A percentile compares a stretch with the other conserved stretches of the same genome.
Conservation (phyloP, 2,888 invertebrate genomes). For the Idaea straminata region DNA sequence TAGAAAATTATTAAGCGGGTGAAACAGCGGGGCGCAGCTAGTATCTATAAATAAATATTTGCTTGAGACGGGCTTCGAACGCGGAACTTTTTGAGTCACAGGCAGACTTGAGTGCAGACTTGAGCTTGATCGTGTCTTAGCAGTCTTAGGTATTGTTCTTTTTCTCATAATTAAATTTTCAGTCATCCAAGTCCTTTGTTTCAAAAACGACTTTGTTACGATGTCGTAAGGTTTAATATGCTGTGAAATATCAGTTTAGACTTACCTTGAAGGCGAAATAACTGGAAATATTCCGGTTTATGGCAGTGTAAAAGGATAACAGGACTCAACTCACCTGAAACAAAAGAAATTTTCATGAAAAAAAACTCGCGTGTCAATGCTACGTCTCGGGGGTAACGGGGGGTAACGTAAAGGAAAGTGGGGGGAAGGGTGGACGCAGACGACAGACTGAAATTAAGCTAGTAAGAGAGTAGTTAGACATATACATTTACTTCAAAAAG, state of each 20-base stretch:
- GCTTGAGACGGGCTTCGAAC: no score
- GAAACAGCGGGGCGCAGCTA: no score
- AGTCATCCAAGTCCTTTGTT: slow-evolving; percentile 2
- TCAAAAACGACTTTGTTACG: slow-evolving; percentile 7
- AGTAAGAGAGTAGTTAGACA: no score
- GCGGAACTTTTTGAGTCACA: neutral
- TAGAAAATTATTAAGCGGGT: no score
- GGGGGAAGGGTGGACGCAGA: neutral
- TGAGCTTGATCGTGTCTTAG: neutral
- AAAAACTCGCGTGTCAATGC: slow-evolving; percentile 46
- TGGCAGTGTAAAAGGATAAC: slow-evolving; percentile 42
- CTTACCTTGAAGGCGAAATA: slow-evolving; percentile 16
- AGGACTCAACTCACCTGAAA: slow-evolving; percentile 56
- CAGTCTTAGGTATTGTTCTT: slow-evolving; percentile 21
- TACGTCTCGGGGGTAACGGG: slow-evolving; percentile 37
- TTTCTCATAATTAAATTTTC: slow-evolving; percentile 29
- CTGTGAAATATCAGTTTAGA: neutral
- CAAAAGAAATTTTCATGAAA: slow-evolving; percentile 52
- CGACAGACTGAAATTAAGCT: neutral
- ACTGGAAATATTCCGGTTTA: slow-evolving; percentile 37
- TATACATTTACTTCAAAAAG: no score
- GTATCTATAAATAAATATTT: no score
- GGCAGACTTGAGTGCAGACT: neutral
- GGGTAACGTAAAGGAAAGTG: slow-evolving; percentile 9
- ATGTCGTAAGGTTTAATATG: slow-evolving; percentile 12